These are phyloP conservation scores for Eulemur macaco DNA, from an alignment of 2,113 vertebrate genomes.

Conservation along the genomic window DNA sequence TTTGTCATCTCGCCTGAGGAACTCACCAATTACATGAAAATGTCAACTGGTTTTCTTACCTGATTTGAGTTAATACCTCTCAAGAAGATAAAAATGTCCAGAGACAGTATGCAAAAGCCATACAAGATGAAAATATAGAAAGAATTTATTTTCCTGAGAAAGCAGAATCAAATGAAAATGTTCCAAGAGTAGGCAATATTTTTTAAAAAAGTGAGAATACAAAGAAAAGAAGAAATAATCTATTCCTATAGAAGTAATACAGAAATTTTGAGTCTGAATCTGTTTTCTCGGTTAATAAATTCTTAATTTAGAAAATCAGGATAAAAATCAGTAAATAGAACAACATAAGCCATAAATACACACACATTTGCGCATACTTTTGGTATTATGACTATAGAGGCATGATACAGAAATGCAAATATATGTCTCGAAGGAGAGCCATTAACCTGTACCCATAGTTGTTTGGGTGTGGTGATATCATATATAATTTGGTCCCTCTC, in stretches of 20 bases:
- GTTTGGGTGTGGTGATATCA: not conserved
- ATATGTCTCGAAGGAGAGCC: not conserved
- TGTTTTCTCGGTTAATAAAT: not conserved
- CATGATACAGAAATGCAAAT: not conserved
- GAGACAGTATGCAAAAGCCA: not conserved
- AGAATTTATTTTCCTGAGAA: not conserved
- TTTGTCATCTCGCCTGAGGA: constrained; percentile 53
- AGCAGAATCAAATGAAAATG: not conserved
- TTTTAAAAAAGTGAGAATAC: not conserved
- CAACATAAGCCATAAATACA: not conserved
- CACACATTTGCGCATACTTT: accelerated
- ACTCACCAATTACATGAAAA: constrained; percentile 56
- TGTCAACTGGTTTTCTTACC: constrained; percentile 35
- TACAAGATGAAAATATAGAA: not conserved
- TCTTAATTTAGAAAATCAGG: not conserved
- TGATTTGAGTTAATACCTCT: constrained; percentile 7
- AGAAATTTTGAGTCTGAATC: not conserved
- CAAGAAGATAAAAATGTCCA: not conserved
- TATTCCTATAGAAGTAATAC: not conserved
- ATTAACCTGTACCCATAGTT: not conserved
- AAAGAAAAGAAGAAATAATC: not conserved
- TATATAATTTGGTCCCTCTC: not conserved
- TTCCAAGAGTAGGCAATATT: not conserved
- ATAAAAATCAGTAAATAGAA: not conserved
- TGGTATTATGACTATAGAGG: not conserved